These are phyloP conservation scores for Macrocentrus cingulum DNA, from an alignment of 1,140 invertebrate genomes.

Conservation along the genomic window DNA sequence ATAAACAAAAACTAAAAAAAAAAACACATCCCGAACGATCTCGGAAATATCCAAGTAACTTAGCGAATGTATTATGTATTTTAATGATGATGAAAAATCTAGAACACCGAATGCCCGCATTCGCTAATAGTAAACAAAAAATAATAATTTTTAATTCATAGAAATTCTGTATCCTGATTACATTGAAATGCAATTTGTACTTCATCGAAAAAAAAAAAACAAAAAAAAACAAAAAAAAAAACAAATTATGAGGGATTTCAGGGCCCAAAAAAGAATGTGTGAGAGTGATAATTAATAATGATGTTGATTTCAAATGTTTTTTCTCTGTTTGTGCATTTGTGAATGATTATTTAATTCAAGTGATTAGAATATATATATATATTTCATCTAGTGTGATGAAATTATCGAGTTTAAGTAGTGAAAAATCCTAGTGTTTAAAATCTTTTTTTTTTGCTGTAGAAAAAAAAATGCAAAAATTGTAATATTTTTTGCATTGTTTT, in stretches of 20 bases:
- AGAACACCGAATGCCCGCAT: neutral
- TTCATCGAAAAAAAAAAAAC: too few species aligned
- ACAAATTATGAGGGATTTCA: too few species aligned
- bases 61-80: constrained; percentile 27
- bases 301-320: neutral
- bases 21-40: constrained; percentile 13
- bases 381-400: too few species aligned
- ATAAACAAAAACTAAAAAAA: constrained; percentile 18
- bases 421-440: neutral
- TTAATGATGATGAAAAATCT: constrained; percentile 5
- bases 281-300: too few species aligned
- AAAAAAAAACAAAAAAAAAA: too few species aligned
- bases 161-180: neutral
- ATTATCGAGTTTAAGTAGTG: neutral
- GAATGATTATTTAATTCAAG: neutral
- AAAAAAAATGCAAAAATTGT: constrained; percentile 5
- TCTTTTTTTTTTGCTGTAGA: constrained; percentile 7
- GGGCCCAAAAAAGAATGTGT: too few species aligned
- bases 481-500: constrained; percentile 19
- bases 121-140: neutral
- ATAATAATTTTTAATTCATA: neutral
- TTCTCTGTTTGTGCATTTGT: neutral
- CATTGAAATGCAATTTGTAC: too few species aligned
- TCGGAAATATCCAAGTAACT: too few species aligned
- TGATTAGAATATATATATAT: too few species aligned